These are phyloP conservation scores for Homalodisca vitripennis DNA, from an alignment of 1,140 invertebrate genomes.

Conservation along the genomic window DNA sequence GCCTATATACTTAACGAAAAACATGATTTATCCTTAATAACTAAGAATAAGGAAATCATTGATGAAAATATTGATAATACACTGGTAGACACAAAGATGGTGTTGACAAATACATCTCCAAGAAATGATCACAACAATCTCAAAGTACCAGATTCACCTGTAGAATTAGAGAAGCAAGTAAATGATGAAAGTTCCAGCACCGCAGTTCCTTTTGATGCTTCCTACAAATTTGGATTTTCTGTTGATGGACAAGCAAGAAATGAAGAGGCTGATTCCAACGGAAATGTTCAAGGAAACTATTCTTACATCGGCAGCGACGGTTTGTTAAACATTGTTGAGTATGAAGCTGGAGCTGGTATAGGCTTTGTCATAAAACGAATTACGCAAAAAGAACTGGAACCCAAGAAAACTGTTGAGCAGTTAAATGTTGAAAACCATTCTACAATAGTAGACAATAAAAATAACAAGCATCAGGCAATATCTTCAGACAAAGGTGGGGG, in stretches of 20 bases:
- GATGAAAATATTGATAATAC: too few relatives aligned
- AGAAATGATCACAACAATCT: too few relatives aligned
- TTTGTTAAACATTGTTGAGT: slow-evolving; percentile 36
- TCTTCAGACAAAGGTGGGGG: not conserved
- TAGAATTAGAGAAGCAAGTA: not conserved
- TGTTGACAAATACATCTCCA: too few relatives aligned
- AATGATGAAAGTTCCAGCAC: slow-evolving; percentile 8
- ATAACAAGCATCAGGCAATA: not conserved
- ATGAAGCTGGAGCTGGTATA: slow-evolving; percentile 38
- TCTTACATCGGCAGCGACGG: slow-evolving; percentile 40
- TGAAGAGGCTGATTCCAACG: slow-evolving; percentile 40
- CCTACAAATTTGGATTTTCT: slow-evolving; percentile 42
- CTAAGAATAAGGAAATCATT: too few relatives aligned
- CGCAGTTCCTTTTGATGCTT: slow-evolving; percentile 36
- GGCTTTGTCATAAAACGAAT: slow-evolving; percentile 39
- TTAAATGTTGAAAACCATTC: not conserved
- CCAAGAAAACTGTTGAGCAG: not conserved
- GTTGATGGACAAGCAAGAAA: slow-evolving; percentile 39
- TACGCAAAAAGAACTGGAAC: slow-evolving; percentile 24
- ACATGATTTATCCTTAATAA: too few relatives aligned
- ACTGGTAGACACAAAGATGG: too few relatives aligned
- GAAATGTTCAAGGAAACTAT: slow-evolving; percentile 42
- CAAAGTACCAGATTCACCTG: too few relatives aligned
- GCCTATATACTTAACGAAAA: too few relatives aligned
- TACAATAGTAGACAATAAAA: not conserved